These are phyloP conservation scores for Micromesistius poutassou DNA, from an alignment of 2,797 vertebrate species.

Conservation along the genomic window DNA sequence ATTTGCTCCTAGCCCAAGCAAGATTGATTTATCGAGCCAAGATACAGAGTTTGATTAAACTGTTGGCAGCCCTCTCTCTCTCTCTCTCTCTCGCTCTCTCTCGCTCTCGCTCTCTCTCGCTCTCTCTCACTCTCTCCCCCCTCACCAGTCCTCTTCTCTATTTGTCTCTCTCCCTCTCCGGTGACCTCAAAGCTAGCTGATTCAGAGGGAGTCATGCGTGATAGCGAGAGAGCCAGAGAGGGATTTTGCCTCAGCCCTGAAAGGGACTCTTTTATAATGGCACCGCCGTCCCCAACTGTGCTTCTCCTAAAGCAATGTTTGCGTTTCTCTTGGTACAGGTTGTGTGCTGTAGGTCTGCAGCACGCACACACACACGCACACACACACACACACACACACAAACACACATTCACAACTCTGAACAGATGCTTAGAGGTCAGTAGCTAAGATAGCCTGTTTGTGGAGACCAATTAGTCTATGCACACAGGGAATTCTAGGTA, in stretches of 20 bases:
- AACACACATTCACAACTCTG: background rate
- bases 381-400: background rate
- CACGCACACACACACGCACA: background rate
- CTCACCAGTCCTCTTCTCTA: background rate
- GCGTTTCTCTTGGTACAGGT: constrained; percentile 1
- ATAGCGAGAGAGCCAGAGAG: constrained; percentile 26
- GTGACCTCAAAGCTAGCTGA: constrained; percentile 21
- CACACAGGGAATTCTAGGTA: background rate
- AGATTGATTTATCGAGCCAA: constrained; percentile 47
- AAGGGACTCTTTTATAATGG: constrained; percentile 17
- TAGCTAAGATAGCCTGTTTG: background rate
- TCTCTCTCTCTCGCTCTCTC: background rate
- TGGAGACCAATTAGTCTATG: background rate
- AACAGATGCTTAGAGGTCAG: background rate
- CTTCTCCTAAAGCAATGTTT: constrained; percentile 3
- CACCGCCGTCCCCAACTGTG: constrained; percentile 13
- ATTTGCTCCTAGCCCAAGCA: constrained; percentile 17
- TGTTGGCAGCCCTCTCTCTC: constrained; percentile 37
- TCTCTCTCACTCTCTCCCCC: constrained; percentile 3
- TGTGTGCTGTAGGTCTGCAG: constrained; percentile 15
- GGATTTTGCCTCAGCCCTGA: constrained; percentile 17
- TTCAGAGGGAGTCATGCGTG: constrained; percentile 37
- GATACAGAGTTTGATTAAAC: constrained; percentile 44
- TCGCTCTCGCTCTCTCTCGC: background rate
- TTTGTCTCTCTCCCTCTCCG: background rate